phyloP scores from a whole-genome alignment of 1,140 invertebrate genomes.

The Pachypeltis micranthus region DNA sequence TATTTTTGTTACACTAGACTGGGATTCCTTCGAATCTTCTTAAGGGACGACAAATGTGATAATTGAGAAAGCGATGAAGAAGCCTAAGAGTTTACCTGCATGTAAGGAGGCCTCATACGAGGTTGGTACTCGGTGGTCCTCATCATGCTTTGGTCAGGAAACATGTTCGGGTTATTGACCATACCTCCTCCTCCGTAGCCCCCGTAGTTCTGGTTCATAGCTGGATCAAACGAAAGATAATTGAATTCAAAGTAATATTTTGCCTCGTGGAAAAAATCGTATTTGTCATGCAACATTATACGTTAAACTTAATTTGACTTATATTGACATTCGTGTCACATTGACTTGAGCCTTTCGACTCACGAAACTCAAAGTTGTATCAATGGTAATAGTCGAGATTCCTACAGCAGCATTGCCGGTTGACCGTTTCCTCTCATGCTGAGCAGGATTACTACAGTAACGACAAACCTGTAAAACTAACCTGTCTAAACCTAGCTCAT shows the following conservation, averaged over 20 bases:
- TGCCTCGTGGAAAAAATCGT: background rate
- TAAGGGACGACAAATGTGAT: background rate
- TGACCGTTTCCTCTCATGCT: no score
- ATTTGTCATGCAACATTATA: no score
- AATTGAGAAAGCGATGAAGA: no score
- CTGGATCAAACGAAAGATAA: constrained; percentile 20
- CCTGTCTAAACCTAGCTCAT: no score
- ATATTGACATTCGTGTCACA: no score
- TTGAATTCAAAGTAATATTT: background rate
- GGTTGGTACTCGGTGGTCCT: constrained; percentile 39
- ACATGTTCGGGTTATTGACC: constrained; percentile 34
- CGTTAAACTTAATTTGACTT: no score
- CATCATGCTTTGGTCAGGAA: constrained; percentile 41
- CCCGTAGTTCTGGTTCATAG: constrained; percentile 44
- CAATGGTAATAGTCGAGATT: no score
- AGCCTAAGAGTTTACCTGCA: constrained; percentile 38
- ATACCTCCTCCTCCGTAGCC: constrained; percentile 38
- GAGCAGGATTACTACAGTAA: no score
- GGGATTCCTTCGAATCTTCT: constrained; percentile 8
- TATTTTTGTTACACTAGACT: background rate
- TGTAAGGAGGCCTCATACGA: constrained; percentile 39
- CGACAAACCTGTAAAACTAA: no score
- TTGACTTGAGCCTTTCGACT: no score
- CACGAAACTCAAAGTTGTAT: no score
- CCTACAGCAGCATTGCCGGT: no score